Evolutionary conservation across 2,113 vertebrate species (phyloP).

Genomic region (Semnornis frantzii): DNA sequence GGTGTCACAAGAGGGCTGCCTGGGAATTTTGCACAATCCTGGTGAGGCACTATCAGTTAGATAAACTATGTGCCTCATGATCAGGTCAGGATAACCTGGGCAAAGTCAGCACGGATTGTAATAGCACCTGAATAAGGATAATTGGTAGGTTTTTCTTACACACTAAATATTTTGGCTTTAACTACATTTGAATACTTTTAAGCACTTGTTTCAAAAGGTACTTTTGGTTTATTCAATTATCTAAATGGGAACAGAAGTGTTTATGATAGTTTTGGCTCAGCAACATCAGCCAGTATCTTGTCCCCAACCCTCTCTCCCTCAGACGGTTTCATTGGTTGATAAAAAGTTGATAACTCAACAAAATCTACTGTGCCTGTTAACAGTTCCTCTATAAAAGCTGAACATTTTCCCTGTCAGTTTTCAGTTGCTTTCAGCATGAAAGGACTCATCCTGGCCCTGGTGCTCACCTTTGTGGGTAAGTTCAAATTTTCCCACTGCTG

Average conservation of each 20-base stretch:
- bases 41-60: slow-evolving; percentile 25
- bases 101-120: slow-evolving; percentile 9
- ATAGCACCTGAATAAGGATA: background rate
- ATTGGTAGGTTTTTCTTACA: background rate
- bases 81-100: slow-evolving; percentile 66
- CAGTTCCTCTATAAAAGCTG: slow-evolving; percentile 69
- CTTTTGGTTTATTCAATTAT: background rate
- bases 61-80: slow-evolving; percentile 30
- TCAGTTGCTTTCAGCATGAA: slow-evolving; percentile 77
- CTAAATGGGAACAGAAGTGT: background rate
- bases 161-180: background rate
- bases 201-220: background rate
- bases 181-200: background rate
- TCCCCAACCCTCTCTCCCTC: background rate
- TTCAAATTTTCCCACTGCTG: background rate
- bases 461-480: slow-evolving; percentile 50
- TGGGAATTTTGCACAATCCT: slow-evolving; percentile 6
- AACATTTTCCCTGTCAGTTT: background rate
- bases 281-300: background rate
- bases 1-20: background rate
- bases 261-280: background rate
- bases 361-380: slow-evolving; percentile 13
- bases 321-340: slow-evolving; percentile 30
- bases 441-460: slow-evolving; percentile 75
- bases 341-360: slow-evolving; percentile 62